Percentiles rank a stretch among this genome's conserved stretches.
phyloP scores from a whole-genome alignment of 2,888 invertebrate species.

The Pantelozetes paolii region DNA sequence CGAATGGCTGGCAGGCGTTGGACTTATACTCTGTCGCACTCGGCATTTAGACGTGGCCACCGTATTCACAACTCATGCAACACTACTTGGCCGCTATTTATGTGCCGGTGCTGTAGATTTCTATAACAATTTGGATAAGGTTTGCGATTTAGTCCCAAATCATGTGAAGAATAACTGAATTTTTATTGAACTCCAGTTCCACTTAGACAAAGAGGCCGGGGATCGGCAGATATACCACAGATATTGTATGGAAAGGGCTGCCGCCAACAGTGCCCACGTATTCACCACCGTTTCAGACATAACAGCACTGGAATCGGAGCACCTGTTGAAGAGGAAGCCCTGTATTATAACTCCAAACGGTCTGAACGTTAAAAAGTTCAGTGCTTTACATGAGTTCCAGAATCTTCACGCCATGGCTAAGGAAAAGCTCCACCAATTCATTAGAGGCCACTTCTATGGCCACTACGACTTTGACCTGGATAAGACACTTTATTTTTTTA shows the following conservation, averaged over 20 bases:
- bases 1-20: conserved; percentile 97
- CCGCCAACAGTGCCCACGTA: conserved; percentile 81
- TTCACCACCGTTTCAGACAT: conserved; percentile 99
- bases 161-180: no score
- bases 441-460: conserved; percentile 96
- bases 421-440: conserved; percentile 96
- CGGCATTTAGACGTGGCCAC: conserved; percentile 85
- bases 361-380: conserved; percentile 95
- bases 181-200: conserved; percentile 82
- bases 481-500: conserved; percentile 97
- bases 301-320: conserved; percentile 88
- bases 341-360: conserved; percentile 96
- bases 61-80: conserved; percentile 98
- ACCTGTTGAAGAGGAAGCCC: conserved; percentile 75
- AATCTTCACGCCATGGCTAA: conserved; percentile 94
- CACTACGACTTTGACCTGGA: conserved; percentile 98
- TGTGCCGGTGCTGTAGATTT: conserved; percentile 99
- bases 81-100: conserved; percentile 88
- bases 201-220: conserved; percentile 95
- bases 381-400: conserved; percentile 97
- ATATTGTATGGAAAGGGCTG: conserved; percentile 96
- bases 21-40: conserved; percentile 78
- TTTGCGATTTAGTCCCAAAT: no score
- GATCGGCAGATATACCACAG: conserved; percentile 96
- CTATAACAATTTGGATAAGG: conserved; percentile 98